phyloP scores from a whole-genome alignment of 2,797 vertebrate species.

The Poecilia picta region DNA sequence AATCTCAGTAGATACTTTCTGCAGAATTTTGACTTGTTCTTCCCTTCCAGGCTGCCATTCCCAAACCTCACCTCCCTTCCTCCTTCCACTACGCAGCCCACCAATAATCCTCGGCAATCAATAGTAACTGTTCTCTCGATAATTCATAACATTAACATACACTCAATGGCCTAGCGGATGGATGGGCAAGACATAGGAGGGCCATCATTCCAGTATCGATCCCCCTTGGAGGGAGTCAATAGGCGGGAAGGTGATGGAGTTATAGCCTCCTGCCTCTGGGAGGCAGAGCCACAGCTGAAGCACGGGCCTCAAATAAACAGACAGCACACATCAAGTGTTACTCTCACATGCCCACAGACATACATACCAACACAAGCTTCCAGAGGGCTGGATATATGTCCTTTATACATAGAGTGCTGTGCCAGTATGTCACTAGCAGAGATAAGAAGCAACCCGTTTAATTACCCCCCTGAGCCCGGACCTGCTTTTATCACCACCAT shows the following conservation, averaged over 20 bases:
- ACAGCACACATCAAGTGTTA: constrained; percentile 39
- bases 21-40: constrained; percentile 76
- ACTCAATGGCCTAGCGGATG: constrained; percentile 84
- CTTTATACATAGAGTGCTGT: constrained; percentile 39
- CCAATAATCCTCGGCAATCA: constrained; percentile 85
- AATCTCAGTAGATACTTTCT: constrained; percentile 78
- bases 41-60: constrained; percentile 53
- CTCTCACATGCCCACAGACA: constrained; percentile 46
- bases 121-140: constrained; percentile 89
- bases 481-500: constrained; percentile 53
- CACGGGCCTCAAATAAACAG: constrained; percentile 58
- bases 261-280: constrained; percentile 75
- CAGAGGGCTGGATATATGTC: constrained; percentile 28
- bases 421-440: constrained; percentile 61
- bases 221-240: constrained; percentile 80
- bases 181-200: constrained; percentile 86
- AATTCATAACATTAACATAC: constrained; percentile 91
- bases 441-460: constrained; percentile 73
- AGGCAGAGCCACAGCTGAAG: constrained; percentile 66
- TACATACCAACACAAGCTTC: constrained; percentile 32
- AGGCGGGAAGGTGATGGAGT: constrained; percentile 82
- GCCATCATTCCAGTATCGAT: constrained; percentile 87
- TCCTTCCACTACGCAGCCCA: constrained; percentile 64
- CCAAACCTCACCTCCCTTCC: constrained; percentile 37
- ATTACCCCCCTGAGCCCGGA: constrained; percentile 73